Evolutionary conservation across 1,140 invertebrate species (phyloP).

Genomic region (Antheraea pernyi): DNA sequence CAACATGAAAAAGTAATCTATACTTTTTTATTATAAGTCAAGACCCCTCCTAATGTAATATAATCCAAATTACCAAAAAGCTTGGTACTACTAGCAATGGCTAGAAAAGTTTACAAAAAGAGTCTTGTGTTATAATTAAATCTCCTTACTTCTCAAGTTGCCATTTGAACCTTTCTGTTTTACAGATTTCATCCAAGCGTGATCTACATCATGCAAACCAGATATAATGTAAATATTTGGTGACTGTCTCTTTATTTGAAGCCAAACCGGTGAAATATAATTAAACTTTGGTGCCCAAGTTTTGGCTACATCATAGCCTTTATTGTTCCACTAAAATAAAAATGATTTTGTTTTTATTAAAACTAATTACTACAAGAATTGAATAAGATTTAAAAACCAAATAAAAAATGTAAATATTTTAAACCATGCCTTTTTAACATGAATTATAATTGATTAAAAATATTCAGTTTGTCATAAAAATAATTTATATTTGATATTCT

Average conservation of each 20-base stretch:
- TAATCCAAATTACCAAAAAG: too few species aligned
- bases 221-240: constrained; percentile 82
- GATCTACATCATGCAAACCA: constrained; percentile 89
- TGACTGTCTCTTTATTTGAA: constrained; percentile 87
- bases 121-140: neutral
- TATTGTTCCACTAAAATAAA: constrained; percentile 93
- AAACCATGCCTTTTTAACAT: too few species aligned
- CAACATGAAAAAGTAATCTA: too few species aligned
- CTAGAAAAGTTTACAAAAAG: too few species aligned
- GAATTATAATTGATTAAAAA: too few species aligned
- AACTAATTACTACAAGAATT: neutral
- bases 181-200: constrained; percentile 90
- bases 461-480: too few species aligned
- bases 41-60: too few species aligned
- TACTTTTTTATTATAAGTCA: too few species aligned
- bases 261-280: constrained; percentile 96
- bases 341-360: neutral
- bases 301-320: constrained; percentile 96
- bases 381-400: too few species aligned
- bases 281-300: constrained; percentile 94
- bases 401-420: too few species aligned
- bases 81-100: too few species aligned
- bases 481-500: too few species aligned
- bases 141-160: constrained; percentile 51
- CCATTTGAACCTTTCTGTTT: constrained; percentile 65